Evolutionary conservation across 2,888 invertebrate species (phyloP), one percentile per base, ranked within the genome.

Genomic region (Trimorus sp.): DNA sequence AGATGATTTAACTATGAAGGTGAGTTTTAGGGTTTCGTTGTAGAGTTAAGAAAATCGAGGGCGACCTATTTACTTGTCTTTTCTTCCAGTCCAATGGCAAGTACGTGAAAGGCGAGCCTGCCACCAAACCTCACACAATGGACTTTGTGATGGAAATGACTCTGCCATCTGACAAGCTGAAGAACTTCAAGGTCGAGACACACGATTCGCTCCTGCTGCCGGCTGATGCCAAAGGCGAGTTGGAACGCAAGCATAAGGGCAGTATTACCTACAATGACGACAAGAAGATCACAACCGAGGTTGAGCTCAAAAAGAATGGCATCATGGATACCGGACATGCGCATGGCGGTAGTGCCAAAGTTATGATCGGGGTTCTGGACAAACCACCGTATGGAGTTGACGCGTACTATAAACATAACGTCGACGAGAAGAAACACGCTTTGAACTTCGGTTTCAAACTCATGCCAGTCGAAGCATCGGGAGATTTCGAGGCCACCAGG

Each of bases 91-190:
- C 83, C 14, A 60, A 82, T n/a, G 88, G 87, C 8, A 84, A 85
- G 36, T 83, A 73, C 12, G 69, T 56, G 0, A 53, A 40, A 1
- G 90, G 90, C 11, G 86, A 88, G 53, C 3, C 90, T 0, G 88
- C 92, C 0, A 90, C 91, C 9, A 91, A 89, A 84, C 94, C 94
- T 42, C 89, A 89, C 38, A 88, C 92, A 3, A 92, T 93, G n/a
- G 93, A 94, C 38, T 80, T 92, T 49, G 90, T 92, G 0, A 16
- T 94, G 0, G 92, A 93, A 5, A 8, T 95, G 0, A 92, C 93
- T 16, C 88, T 94, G 26, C 94, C 95, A 0, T 92, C 93, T 66
- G 93, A 94, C 0, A 93, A 93, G 49, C 91, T 95, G 0, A 94
- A 94, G 71, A 93, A 93, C 82, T 86, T 95, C 58, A 94, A 94